These are phyloP conservation scores for Campopleginae sp. DNA, from an alignment of 2,888 invertebrate genomes.

Conservation along the genomic window DNA sequence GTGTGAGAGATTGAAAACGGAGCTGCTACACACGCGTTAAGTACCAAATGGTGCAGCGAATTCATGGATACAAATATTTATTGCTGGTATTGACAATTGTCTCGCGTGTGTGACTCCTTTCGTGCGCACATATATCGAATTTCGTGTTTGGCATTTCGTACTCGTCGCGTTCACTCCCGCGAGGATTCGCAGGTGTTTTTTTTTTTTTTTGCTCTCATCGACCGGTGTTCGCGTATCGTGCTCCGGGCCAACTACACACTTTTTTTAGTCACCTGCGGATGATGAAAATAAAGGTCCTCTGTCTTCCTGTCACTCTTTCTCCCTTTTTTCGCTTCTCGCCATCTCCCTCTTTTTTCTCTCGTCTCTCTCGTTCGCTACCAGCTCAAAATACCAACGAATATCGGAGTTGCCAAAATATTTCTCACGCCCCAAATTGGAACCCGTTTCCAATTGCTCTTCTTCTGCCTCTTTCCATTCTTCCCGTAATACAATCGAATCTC, in stretches of 20 bases:
- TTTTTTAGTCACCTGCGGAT: constrained; percentile 58
- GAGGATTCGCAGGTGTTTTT: constrained; percentile 56
- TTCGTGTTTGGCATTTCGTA: constrained; percentile 34
- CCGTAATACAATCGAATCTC: constrained; percentile 46
- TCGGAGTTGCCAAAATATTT: constrained; percentile 54
- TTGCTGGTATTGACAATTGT: constrained; percentile 12
- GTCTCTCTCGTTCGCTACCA: constrained; percentile 6
- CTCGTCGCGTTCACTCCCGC: constrained; percentile 49
- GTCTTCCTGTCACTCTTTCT: constrained; percentile 9
- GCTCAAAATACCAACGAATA: constrained; percentile 6
- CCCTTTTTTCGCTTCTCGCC: constrained; percentile 3
- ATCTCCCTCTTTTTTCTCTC: neutral
- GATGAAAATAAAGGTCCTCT: constrained; percentile 32
- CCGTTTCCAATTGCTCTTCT: constrained; percentile 26
- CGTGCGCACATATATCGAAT: constrained; percentile 14
- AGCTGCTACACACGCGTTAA: neutral
- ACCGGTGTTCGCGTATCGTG: constrained; percentile 58
- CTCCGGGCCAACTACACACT: constrained; percentile 32
- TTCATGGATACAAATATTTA: neutral
- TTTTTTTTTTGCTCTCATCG: constrained; percentile 8
- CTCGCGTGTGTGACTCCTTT: constrained; percentile 29
- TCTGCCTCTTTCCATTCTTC: constrained; percentile 35
- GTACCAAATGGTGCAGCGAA: constrained; percentile 23
- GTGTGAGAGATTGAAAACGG: neutral
- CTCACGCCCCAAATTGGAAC: constrained; percentile 65